Evolutionary conservation across 2,888 invertebrate species (phyloP).

Genomic region (Hirtodrosophila duncani): DNA sequence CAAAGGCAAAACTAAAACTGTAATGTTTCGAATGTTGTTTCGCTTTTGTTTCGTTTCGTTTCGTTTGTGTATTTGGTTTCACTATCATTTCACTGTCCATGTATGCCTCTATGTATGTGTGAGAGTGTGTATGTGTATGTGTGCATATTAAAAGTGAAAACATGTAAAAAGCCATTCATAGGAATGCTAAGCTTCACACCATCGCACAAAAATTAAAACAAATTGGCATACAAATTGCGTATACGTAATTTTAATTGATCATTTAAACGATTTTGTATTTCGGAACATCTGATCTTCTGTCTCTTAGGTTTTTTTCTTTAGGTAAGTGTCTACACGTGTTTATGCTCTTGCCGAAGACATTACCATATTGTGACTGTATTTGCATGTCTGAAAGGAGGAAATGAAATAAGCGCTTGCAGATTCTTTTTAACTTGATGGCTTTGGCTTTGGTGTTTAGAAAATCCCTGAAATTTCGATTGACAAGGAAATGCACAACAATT

Average conservation of each 20-base stretch:
- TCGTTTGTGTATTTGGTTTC: conserved; percentile 52
- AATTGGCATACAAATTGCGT: conserved; percentile 68
- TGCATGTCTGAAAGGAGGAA: too few relatives aligned
- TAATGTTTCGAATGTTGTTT: conserved; percentile 59
- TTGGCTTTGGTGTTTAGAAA: too few relatives aligned
- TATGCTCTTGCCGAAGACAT: too few relatives aligned
- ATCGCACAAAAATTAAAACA: conserved; percentile 13
- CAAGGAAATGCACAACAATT: too few relatives aligned
- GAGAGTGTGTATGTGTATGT: conserved; percentile 17
- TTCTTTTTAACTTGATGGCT: too few relatives aligned
- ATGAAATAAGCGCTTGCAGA: too few relatives aligned
- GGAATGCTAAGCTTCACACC: conserved; percentile 19
- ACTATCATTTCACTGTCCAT: conserved; percentile 34
- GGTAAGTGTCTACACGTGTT: conserved; percentile 35
- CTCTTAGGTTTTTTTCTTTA: conserved; percentile 34
- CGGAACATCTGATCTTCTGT: conserved; percentile 12
- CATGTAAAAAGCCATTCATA: conserved; percentile 56
- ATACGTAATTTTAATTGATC: conserved; percentile 70
- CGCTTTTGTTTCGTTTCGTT: conserved; percentile 42
- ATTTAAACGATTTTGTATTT: conserved; percentile 50
- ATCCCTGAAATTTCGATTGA: too few relatives aligned
- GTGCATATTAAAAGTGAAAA: conserved; percentile 65
- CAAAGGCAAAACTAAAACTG: conserved; percentile 64
- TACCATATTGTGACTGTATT: too few relatives aligned
- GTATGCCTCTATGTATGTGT: conserved; percentile 2